Percentiles rank a stretch among this genome's conserved stretches.
These are phyloP conservation scores for Chloroceryle inda DNA, from an alignment of 2,797 vertebrate species.

Conservation along the genomic window DNA sequence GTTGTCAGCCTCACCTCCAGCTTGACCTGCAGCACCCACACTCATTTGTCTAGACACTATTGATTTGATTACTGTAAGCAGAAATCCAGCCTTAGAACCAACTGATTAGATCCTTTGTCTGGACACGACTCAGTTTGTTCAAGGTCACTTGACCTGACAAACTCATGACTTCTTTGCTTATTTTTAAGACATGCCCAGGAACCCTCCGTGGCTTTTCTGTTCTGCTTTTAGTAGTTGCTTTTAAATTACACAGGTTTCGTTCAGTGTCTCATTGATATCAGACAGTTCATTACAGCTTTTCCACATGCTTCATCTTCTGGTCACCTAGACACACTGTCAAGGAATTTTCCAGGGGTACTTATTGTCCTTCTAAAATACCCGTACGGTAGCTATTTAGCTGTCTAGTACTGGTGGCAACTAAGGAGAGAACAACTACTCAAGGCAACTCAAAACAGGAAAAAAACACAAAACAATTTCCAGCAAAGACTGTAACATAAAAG, in stretches of 20 bases:
- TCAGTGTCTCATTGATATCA: background rate
- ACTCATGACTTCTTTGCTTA: background rate
- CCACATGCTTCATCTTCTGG: background rate
- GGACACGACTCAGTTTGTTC: background rate
- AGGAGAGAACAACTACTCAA: background rate
- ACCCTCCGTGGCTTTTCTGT: background rate
- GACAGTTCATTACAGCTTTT: background rate
- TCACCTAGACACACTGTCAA: rapidly evolving
- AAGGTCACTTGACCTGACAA: background rate
- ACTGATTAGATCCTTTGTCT: background rate
- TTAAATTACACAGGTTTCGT: background rate
- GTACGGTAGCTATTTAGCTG: background rate
- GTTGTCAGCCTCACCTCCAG: background rate
- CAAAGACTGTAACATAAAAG: background rate
- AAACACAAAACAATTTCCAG: background rate
- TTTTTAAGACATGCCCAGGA: background rate
- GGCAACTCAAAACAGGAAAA: background rate
- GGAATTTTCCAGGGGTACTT: background rate
- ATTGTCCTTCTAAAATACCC: background rate
- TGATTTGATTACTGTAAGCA: background rate
- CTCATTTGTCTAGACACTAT: background rate
- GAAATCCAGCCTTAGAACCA: background rate
- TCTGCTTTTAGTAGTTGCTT: background rate
- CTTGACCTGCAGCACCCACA: background rate
- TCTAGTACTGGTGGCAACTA: background rate